These are phyloP conservation scores for Caenorhabditis drosophilae DNA, from an alignment of 2,888 invertebrate genomes.

Conservation along the genomic window DNA sequence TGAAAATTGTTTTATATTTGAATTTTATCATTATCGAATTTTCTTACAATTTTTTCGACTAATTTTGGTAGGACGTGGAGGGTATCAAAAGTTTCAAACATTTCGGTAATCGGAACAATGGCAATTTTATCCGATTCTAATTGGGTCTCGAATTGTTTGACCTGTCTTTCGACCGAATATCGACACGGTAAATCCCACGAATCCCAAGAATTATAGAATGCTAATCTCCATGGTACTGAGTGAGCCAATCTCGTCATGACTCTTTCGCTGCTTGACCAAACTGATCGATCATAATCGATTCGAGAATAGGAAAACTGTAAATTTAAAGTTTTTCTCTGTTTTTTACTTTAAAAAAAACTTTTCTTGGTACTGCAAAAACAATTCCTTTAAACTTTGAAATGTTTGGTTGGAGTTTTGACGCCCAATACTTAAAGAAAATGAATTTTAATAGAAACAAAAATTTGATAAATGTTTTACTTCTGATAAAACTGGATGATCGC, in stretches of 20 bases:
- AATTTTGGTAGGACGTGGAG: slow-evolving; percentile 47
- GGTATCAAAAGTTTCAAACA: slow-evolving; percentile 56
- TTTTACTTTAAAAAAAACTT: slow-evolving; percentile 13
- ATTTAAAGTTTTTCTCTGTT: neutral
- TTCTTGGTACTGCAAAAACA: slow-evolving; percentile 45
- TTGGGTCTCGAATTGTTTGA: slow-evolving; percentile 23
- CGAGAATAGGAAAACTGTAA: slow-evolving; percentile 34
- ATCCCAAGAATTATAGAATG: slow-evolving; percentile 53
- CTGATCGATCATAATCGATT: slow-evolving; percentile 15
- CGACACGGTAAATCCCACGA: slow-evolving; percentile 38
- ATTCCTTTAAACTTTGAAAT: slow-evolving; percentile 30
- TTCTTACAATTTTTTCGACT: slow-evolving; percentile 32
- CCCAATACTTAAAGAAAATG: slow-evolving; percentile 42
- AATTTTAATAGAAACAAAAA: slow-evolving; percentile 2
- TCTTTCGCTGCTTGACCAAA: slow-evolving; percentile 45
- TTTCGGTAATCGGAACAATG: slow-evolving; percentile 53
- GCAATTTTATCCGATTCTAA: slow-evolving; percentile 21
- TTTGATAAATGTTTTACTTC: slow-evolving; percentile 23
- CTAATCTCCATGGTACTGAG: slow-evolving; percentile 49
- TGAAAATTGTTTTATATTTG: slow-evolving; percentile 4
- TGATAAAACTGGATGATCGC: slow-evolving; percentile 43
- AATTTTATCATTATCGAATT: neutral
- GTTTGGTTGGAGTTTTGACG: slow-evolving; percentile 18
- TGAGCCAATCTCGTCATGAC: slow-evolving; percentile 28
- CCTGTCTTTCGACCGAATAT: slow-evolving; percentile 19